Percentiles rank a stretch among this genome's conserved stretches.
These are phyloP conservation scores for Brotula barbata DNA, from an alignment of 2,797 vertebrate species.

Conservation along the genomic window DNA sequence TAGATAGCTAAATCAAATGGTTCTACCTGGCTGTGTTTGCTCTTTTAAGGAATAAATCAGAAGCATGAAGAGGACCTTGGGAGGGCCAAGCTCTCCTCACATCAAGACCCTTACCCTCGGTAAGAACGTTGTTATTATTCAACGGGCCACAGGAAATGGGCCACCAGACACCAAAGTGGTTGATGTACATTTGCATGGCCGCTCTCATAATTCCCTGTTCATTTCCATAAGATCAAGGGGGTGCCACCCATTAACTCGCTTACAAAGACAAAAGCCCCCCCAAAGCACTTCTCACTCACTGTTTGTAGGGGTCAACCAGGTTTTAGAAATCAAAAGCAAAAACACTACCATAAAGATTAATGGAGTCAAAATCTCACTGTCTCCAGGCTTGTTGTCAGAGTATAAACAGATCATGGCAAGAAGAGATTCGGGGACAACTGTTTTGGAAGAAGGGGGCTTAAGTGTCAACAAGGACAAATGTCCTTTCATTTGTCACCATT, in stretches of 20 bases:
- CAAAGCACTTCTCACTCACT: slow-evolving; percentile 65
- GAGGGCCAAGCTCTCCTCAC: slow-evolving; percentile 78
- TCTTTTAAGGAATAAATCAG: slow-evolving; percentile 80
- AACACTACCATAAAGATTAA: slow-evolving; percentile 50
- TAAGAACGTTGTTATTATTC: slow-evolving; percentile 80
- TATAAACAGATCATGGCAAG: slow-evolving; percentile 73
- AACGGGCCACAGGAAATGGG: slow-evolving; percentile 77
- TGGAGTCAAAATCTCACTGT: slow-evolving; percentile 56
- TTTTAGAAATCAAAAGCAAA: slow-evolving; percentile 71
- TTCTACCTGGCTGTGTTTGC: slow-evolving; percentile 70
- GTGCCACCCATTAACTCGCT: slow-evolving; percentile 78
- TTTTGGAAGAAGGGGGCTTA: slow-evolving; percentile 59
- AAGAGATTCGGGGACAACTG: slow-evolving; percentile 63
- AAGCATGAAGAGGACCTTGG: slow-evolving; percentile 73
- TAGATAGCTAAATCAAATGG: slow-evolving; percentile 61
- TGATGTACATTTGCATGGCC: slow-evolving; percentile 81
- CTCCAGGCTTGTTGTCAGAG: slow-evolving; percentile 57
- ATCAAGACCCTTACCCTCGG: slow-evolving; percentile 79
- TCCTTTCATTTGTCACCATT: slow-evolving; percentile 72
- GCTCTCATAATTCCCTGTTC: slow-evolving; percentile 79
- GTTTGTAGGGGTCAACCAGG: slow-evolving; percentile 62
- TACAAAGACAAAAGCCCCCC: slow-evolving; percentile 78
- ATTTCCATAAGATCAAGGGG: slow-evolving; percentile 83
- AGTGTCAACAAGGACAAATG: slow-evolving; percentile 73
- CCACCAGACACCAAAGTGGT: slow-evolving; percentile 81